Conservation (phyloP, 1,140 invertebrate genomes). For the Ceratosolen solmsi region DNA sequence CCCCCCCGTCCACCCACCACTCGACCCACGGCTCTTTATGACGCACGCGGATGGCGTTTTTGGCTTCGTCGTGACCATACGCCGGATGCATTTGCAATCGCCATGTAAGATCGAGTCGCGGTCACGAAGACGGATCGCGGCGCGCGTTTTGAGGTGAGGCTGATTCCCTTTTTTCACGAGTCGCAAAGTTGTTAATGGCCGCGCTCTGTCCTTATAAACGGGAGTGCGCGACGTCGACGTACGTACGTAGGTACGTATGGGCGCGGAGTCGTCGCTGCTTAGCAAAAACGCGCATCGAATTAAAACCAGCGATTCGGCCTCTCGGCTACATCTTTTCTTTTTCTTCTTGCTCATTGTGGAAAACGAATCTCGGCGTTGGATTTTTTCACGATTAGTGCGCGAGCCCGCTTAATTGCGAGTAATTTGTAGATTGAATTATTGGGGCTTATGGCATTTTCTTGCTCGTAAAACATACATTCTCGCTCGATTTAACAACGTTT, state of each 20-base stretch:
- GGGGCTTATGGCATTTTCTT: neutral
- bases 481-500: neutral
- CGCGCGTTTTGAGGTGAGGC: slow-evolving; percentile 57
- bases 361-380: neutral
- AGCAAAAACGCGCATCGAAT: slow-evolving; percentile 44
- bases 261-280: neutral
- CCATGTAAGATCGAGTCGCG: slow-evolving; percentile 28
- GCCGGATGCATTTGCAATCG: slow-evolving; percentile 14
- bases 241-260: neutral
- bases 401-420: slow-evolving; percentile 2
- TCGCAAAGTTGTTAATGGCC: slow-evolving; percentile 47
- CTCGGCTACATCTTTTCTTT: slow-evolving; percentile 13
- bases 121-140: slow-evolving; percentile 28
- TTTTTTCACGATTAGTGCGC: neutral
- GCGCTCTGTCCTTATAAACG: slow-evolving; percentile 45
- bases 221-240: slow-evolving; percentile 23
- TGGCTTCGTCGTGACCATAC: slow-evolving; percentile 1
- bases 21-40: slow-evolving; percentile 25
- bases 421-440: slow-evolving; percentile 16
- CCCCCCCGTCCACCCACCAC: too few relatives aligned
- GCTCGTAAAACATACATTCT: neutral
- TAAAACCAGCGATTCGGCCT: slow-evolving; percentile 25
- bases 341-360: neutral
- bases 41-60: slow-evolving; percentile 32
- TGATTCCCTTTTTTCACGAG: slow-evolving; percentile 56